Percentiles rank a stretch among this genome's conserved stretches.
These are phyloP conservation scores for Drosophila cracens DNA, from an alignment of 2,888 invertebrate species.

Conservation along the genomic window DNA sequence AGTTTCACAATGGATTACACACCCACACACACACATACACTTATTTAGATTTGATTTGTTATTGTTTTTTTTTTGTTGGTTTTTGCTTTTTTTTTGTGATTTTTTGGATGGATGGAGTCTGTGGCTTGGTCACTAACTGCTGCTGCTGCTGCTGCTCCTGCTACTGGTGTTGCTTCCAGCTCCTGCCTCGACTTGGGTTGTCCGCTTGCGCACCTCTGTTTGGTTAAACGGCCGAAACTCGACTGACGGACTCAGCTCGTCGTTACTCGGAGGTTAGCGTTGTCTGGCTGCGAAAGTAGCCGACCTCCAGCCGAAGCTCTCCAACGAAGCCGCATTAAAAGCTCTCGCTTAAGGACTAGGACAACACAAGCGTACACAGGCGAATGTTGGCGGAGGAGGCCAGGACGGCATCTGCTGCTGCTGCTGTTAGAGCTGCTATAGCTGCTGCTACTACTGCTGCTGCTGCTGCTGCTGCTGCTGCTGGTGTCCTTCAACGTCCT, in stretches of 20 bases:
- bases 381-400: constrained; percentile 31
- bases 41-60: constrained; percentile 31
- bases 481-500: constrained; percentile 79
- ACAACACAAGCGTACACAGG: constrained; percentile 62
- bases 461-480: constrained; percentile 26
- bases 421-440: constrained; percentile 10
- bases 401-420: constrained; percentile 22
- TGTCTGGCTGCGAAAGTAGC: constrained; percentile 28
- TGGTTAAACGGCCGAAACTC: constrained; percentile 82
- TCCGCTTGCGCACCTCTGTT: constrained; percentile 79
- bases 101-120: constrained; percentile 28
- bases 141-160: constrained; percentile 22
- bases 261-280: constrained; percentile 18
- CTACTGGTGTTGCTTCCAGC: constrained; percentile 29
- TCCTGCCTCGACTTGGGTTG: constrained; percentile 38
- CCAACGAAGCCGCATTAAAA: constrained; percentile 38
- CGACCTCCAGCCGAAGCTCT: constrained; percentile 42
- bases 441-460: constrained; percentile 16
- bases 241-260: constrained; percentile 70
- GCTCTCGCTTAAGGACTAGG: constrained; percentile 76
- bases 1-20: constrained; percentile 27
- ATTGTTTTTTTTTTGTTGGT: constrained; percentile 8
- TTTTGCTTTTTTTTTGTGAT: constrained; percentile 6
- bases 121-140: constrained; percentile 33
- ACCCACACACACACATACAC: constrained; percentile 11